Evolutionary conservation across 2,888 invertebrate species (phyloP).

Genomic region (Ernsta delagoae): DNA sequence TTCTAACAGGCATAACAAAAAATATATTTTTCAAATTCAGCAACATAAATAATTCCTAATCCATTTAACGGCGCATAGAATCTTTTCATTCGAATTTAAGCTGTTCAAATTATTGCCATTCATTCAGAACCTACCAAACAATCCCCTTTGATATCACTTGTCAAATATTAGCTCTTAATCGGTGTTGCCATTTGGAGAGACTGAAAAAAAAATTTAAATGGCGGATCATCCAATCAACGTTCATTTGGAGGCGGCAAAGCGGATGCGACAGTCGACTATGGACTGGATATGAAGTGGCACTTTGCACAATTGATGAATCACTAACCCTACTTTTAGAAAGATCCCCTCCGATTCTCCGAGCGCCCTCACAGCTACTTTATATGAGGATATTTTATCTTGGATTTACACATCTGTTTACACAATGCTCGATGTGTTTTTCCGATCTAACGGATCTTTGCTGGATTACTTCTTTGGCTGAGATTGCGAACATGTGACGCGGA

Average conservation of each 20-base stretch:
- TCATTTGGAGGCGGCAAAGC: conserved; percentile 64
- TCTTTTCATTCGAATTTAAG: conserved; percentile 30
- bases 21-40: background rate
- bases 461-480: conserved; percentile 16
- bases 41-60: conserved; percentile 30
- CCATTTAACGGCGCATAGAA: conserved; percentile 15
- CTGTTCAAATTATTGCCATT: conserved; percentile 26
- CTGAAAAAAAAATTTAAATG: conserved; percentile 48
- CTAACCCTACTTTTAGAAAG: conserved; percentile 57
- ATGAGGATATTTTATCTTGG: conserved; percentile 37
- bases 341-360: conserved; percentile 34
- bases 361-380: conserved; percentile 33
- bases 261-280: conserved; percentile 60
- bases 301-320: conserved; percentile 77
- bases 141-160: conserved; percentile 39
- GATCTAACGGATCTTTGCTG: conserved; percentile 18
- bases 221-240: conserved; percentile 61
- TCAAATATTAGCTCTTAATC: conserved; percentile 43
- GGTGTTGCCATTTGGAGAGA: conserved; percentile 28
- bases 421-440: conserved; percentile 35
- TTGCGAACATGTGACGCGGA: conserved; percentile 1
- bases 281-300: conserved; percentile 76
- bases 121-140: conserved; percentile 37
- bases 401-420: conserved; percentile 38
- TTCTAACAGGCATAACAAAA: too few species aligned